Percentiles rank a stretch among this genome's conserved stretches.
Evolutionary conservation across 2,888 invertebrate species (phyloP).

Genomic region (Ceratothoa steindachneri): DNA sequence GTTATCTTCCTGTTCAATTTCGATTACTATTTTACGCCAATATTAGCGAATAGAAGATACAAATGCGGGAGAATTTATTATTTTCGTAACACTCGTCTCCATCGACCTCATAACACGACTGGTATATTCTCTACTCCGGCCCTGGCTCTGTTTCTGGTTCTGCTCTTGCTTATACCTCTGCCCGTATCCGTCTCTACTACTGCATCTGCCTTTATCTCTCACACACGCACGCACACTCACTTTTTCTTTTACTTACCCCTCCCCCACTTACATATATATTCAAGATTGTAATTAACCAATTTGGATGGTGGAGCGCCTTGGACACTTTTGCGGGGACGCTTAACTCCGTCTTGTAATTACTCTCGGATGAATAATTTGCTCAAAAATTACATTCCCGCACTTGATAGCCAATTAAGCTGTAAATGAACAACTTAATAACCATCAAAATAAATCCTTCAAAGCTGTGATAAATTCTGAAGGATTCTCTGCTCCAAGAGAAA

Average conservation of each 20-base stretch:
- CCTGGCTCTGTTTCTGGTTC: too few relatives aligned
- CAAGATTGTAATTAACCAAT: slow-evolving; percentile 40
- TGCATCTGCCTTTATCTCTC: slow-evolving; percentile 11
- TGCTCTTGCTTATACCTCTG: too few relatives aligned
- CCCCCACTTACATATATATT: background rate
- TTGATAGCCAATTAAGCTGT: slow-evolving; percentile 45
- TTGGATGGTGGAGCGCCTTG: slow-evolving; percentile 4
- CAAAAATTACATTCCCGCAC: slow-evolving; percentile 35
- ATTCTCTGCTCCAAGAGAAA: background rate
- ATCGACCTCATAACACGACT: background rate
- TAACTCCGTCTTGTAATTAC: slow-evolving; percentile 36
- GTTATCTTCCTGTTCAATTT: too few relatives aligned
- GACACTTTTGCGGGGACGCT: slow-evolving; percentile 22
- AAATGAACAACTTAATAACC: slow-evolving; percentile 45
- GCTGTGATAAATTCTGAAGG: slow-evolving; percentile 33
- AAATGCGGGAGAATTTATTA: too few relatives aligned
- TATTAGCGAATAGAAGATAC: too few relatives aligned
- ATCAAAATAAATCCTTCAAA: slow-evolving; percentile 43
- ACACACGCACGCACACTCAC: background rate
- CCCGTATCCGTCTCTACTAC: slow-evolving; percentile 14
- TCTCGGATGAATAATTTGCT: slow-evolving; percentile 41
- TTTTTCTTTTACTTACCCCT: background rate
- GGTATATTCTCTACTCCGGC: too few relatives aligned
- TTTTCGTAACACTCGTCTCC: background rate
- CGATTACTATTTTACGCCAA: too few relatives aligned